Base-by-base conservation (phyloP, 2,797 vertebrate genomes). In the Melanotaenia nigrans region DNA sequence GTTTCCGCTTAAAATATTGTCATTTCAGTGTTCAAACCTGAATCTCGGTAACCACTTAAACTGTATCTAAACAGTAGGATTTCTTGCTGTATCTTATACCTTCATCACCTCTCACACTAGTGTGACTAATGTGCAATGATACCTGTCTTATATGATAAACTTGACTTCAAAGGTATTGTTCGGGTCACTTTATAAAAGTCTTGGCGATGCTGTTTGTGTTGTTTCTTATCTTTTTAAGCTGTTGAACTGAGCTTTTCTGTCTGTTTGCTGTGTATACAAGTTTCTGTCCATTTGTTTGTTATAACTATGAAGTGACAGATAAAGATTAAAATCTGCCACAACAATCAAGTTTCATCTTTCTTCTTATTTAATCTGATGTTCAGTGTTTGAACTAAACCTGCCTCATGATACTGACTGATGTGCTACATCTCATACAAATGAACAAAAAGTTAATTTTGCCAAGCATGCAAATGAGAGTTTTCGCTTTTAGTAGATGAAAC, bases 281-380 rank as follows among this genome's bases (percentile, higher is more conserved):
- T 87, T 80, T 78, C 92, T 96, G 96, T 97, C 96, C 88, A 90
- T 94, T 87, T 87, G 76, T 90, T 90, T 94, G 91, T 95, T 96
- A 95, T 92, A 95, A 82, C 93, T 95, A 93, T 81, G 67, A 88
- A 71, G 87, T 88, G 86, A 89, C 91, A 86, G 91, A 89, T 89
- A 64, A 83, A 86, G 86, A 89, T 87, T 89, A 89, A 90, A 92
- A 87, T 89, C 86, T 94, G 85, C 77, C 88, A 90, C 85, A 87
- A 69, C 61, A 75, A 33, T 40, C 30, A 0, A 35, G 54, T 1
- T 28, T 56, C 8, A 0, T 60, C 12, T 63, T 75, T 83, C 25
- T 60, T 4, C 1, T 33, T 60, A 9, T 38, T 24, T 49, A 10
- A 49, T 1, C 28, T 59, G 4, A 3, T 22, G 11, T 58, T 71